These are phyloP conservation scores for Tangara arthus DNA, from an alignment of 2,797 vertebrate species.

Conservation along the genomic window DNA sequence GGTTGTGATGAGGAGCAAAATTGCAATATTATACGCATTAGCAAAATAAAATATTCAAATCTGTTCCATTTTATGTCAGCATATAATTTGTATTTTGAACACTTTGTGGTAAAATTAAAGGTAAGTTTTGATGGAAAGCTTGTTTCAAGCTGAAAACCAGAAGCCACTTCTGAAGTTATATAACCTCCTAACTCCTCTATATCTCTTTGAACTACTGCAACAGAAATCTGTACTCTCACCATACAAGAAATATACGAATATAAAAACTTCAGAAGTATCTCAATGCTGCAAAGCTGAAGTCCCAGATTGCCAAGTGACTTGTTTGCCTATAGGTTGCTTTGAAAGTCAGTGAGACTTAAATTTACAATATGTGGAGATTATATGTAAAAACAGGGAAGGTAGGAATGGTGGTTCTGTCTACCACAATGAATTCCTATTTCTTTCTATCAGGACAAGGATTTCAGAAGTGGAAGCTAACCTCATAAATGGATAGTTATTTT, in stretches of 20 bases:
- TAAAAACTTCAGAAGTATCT: neutral
- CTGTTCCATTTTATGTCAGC: neutral
- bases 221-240: neutral
- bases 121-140: neutral
- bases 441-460: neutral
- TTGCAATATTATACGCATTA: neutral
- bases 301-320: neutral
- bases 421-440: neutral
- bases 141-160: neutral
- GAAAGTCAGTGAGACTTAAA: neutral
- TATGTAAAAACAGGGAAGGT: neutral
- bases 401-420: neutral
- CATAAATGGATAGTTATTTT: neutral
- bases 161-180: neutral
- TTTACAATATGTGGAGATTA: neutral
- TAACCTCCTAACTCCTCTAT: neutral
- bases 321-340: neutral
- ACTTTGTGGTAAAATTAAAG: neutral
- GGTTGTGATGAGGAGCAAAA: neutral
- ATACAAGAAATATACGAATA: rapidly evolving
- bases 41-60: neutral
- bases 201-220: neutral
- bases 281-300: neutral
- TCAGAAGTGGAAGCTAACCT: neutral
- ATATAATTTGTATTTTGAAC: neutral